Evolutionary conservation across 2,888 invertebrate genomes (phyloP).

Genomic region (Exocentrus adspersus): DNA sequence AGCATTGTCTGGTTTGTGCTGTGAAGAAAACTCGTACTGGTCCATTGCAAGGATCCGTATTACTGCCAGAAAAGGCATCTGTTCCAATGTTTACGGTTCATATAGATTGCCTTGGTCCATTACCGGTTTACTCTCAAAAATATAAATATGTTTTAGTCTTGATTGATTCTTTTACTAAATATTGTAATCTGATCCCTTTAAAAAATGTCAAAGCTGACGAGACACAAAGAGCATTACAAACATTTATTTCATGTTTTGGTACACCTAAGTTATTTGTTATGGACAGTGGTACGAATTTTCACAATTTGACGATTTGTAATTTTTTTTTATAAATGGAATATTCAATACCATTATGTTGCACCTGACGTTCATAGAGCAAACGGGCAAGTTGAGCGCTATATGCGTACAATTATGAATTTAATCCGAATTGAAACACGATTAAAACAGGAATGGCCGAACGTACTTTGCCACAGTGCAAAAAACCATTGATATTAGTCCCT

Average conservation of each 20-base stretch:
- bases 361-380: conserved; percentile 36
- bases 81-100: not conserved
- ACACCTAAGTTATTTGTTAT: conserved; percentile 15
- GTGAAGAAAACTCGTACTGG: not conserved
- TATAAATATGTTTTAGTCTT: not conserved
- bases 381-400: conserved; percentile 39
- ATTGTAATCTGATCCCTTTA: conserved; percentile 32
- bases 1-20: not conserved
- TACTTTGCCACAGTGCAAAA: conserved; percentile 40
- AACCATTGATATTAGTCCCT: not conserved
- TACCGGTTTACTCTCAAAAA: not conserved
- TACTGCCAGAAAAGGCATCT: not conserved
- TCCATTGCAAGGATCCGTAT: not conserved
- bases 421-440: conserved; percentile 33
- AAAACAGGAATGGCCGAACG: conserved; percentile 34
- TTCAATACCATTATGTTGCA: conserved; percentile 34
- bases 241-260: conserved; percentile 25
- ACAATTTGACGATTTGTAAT: conserved; percentile 15
- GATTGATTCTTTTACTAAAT: conserved; percentile 24
- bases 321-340: conserved; percentile 20
- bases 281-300: conserved; percentile 34
- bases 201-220: conserved; percentile 35
- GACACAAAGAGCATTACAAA: conserved; percentile 23
- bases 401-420: conserved; percentile 42
- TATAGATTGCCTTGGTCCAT: not conserved